A percentile compares a stretch with the other conserved stretches of the same genome.
phyloP scores from a whole-genome alignment of 1,140 invertebrate species.

The Phymastichus coffea region DNA sequence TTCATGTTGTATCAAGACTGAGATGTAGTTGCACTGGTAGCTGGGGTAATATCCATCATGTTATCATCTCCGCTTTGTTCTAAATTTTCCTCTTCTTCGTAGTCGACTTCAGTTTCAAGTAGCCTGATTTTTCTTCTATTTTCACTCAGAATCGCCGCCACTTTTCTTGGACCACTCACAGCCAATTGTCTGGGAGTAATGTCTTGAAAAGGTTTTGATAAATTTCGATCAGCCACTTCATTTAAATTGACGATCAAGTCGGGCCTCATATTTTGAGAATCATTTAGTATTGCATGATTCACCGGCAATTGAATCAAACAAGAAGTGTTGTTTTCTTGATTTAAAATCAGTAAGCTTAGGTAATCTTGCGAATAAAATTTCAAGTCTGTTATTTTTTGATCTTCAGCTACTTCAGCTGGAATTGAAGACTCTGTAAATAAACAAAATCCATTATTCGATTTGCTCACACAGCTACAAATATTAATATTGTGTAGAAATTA shows the following conservation, averaged over 20 bases:
- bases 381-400: slow-evolving; percentile 60
- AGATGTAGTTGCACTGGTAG: slow-evolving; percentile 17
- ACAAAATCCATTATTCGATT: neutral
- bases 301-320: slow-evolving; percentile 69
- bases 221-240: slow-evolving; percentile 58
- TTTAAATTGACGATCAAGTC: slow-evolving; percentile 48
- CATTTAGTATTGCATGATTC: slow-evolving; percentile 51
- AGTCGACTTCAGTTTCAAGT: slow-evolving; percentile 90
- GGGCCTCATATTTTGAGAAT: slow-evolving; percentile 42
- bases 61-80: slow-evolving; percentile 51
- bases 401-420: slow-evolving; percentile 7
- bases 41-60: slow-evolving; percentile 49
- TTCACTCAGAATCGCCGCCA: slow-evolving; percentile 82
- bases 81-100: slow-evolving; percentile 83
- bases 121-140: slow-evolving; percentile 78
- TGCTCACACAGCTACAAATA: neutral
- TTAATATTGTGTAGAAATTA: slow-evolving; percentile 21
- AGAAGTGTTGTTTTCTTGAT: slow-evolving; percentile 58
- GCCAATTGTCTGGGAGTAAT: slow-evolving; percentile 73
- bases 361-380: slow-evolving; percentile 82
- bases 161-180: slow-evolving; percentile 85
- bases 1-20: slow-evolving; percentile 14
- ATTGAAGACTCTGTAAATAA: slow-evolving; percentile 6
- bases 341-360: slow-evolving; percentile 73
- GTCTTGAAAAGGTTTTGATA: slow-evolving; percentile 67